Base-by-base conservation (phyloP, 2,113 vertebrate species). In the Clarias batrachus region DNA sequence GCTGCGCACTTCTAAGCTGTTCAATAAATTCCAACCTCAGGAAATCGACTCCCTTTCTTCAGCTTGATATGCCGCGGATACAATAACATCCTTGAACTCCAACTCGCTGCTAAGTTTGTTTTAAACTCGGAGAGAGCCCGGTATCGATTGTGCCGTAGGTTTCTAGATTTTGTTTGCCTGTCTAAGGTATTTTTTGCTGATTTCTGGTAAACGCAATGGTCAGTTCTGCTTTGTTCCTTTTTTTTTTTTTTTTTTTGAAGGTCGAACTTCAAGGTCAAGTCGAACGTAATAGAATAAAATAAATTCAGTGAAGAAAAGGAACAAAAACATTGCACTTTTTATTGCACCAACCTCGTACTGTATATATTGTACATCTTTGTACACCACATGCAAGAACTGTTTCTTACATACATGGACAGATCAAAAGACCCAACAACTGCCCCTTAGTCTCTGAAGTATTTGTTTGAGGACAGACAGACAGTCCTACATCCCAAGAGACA, bases 1-100 rank as follows among this genome's bases (percentile, higher is more conserved):
- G 56, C 30, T 73, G 56, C 76, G 27, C 62, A 59, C 78, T 80
- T 25, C 63, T 86, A 80, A 86, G 63, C 63, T 70, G 63, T 70
- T 86, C 76, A 10, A 86, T 86, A 80, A 86, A 86, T 68, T 80
- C 85, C 85, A 33, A 59, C 62, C 85, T 59, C 74, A 68, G 74
- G 52, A 85, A 85, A 79, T 85, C 27, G 76, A 66, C 74, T 68
- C 37, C 14, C 37, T 27, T 77, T 25, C 71, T 65, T 13, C 37
- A 52, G 63, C 81, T 48, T 7, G 23, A 52, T 14, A 62, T 48
- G 23, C 37, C n/a, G 30, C 14, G 62, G 74, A 85, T 68, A 57
- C 48, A 79, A 56, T 77, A 79, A 65, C 74, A 85, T 85, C 71
- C 84, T 66, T 62, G 27, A 65, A 79, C 37, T 66, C 23, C 25